Base-by-base conservation (phyloP, 2,113 vertebrate species). In the Bombycilla garrulus region DNA sequence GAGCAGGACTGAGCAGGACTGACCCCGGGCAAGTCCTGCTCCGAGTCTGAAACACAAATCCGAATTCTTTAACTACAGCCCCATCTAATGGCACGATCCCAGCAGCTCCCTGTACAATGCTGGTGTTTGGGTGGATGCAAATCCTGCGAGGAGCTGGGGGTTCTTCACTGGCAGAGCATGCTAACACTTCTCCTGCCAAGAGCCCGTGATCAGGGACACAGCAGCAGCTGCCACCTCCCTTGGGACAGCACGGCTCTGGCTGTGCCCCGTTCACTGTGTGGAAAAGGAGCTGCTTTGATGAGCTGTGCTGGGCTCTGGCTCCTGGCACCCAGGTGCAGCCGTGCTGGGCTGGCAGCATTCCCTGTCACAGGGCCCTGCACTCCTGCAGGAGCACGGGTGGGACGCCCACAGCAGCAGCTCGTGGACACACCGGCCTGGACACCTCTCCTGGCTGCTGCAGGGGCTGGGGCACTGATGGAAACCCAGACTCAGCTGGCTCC, bases 321-420 rank as follows among this genome's bases (percentile, higher is more conserved):
- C 7, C 38, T 2, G 17, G 9, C 3, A 3, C 4, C 29, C 4
- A 0, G 3, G 40, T 0, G 5, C 4, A 11, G 80, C 33, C 1
- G 1, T 11, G 58, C 65, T 33, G 8, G 60, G 38, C 5, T 2
- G 86, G 1, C 8, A 5, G 31, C 4, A 19, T 12, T 31, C 56
- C 54, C 6, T 5, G 53, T 3, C 79, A 53, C 42, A 19, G 42
- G 17, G 44, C 14, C 66, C 42, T 28, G 48, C 6, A 2, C 1
- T 2, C 5, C 13, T 0, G 50, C 50, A 6, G 62, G n/a, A 25
- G 21, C 77, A 12, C 7, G 16, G 18, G 3, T 16, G 44, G 64
- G 51, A 33, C 50, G 6, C 70, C 15, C 18, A 10, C 26, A 10
- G 2, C n/a, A 28, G n/a, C 19, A 33, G 66, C 44, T 11, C 25